Conservation (phyloP, 1,140 invertebrate genomes). For the Drosophila azteca region DNA sequence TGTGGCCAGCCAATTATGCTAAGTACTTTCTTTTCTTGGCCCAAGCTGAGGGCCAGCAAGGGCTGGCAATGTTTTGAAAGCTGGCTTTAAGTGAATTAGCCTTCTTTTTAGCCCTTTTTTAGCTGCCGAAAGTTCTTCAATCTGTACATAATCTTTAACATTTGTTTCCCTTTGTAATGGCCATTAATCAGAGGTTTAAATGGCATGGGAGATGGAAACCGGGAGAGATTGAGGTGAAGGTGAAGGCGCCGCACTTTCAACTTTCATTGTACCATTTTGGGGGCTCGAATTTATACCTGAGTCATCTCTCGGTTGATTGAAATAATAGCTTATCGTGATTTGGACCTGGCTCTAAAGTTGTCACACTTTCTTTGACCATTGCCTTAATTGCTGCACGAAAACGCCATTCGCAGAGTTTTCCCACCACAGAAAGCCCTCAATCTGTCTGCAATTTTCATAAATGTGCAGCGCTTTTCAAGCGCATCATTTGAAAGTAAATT, state of each 20-base stretch:
- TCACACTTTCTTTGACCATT: constrained; percentile 61
- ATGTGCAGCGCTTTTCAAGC: constrained; percentile 64
- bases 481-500: constrained; percentile 55
- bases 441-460: constrained; percentile 69
- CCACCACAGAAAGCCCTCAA: constrained; percentile 18
- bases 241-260: background rate
- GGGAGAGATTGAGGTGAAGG: no score
- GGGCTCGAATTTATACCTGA: background rate
- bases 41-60: constrained; percentile 35
- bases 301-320: constrained; percentile 35
- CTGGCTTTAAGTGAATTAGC: constrained; percentile 69
- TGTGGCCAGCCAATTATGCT: constrained; percentile 45
- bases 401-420: constrained; percentile 37
- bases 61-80: constrained; percentile 66
- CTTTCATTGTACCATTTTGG: background rate
- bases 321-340: constrained; percentile 47
- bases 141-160: no score
- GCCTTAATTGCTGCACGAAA: constrained; percentile 63
- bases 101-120: constrained; percentile 9
- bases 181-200: no score
- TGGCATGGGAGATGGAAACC: no score
- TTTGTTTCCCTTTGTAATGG: constrained; percentile 1
- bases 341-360: constrained; percentile 16
- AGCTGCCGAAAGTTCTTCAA: constrained; percentile 26
- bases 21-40: constrained; percentile 55